Conservation (phyloP, 1,140 invertebrate genomes). For the Aleiodes sp. region DNA sequence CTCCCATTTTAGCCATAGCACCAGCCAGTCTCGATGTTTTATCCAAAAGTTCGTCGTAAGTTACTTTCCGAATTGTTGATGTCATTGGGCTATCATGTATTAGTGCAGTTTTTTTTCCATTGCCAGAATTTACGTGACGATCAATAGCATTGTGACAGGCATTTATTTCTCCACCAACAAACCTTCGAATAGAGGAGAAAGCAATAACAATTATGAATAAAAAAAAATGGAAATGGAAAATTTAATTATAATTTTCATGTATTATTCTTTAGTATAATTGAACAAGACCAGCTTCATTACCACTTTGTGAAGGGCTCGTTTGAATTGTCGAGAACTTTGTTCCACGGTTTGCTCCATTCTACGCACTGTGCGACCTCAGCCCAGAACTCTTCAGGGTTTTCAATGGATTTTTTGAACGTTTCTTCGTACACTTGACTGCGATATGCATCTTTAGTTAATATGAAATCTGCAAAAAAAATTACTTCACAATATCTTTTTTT, state of each 20-base stretch:
- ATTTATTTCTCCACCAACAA: slow-evolving; percentile 89
- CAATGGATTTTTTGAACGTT: slow-evolving; percentile 74
- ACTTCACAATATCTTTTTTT: background rate
- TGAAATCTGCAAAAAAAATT: slow-evolving; percentile 49
- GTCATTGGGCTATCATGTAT: slow-evolving; percentile 92
- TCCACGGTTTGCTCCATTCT: slow-evolving; percentile 86
- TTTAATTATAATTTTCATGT: background rate
- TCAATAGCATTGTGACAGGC: slow-evolving; percentile 94
- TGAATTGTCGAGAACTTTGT: slow-evolving; percentile 83
- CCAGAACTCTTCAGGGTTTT: slow-evolving; percentile 89
- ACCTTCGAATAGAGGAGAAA: slow-evolving; percentile 67
- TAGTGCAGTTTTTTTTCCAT: slow-evolving; percentile 81
- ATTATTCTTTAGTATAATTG: background rate
- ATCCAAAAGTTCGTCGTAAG: slow-evolving; percentile 82
- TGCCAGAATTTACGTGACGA: slow-evolving; percentile 83
- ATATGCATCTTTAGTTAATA: slow-evolving; percentile 49
- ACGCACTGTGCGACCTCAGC: slow-evolving; percentile 76
- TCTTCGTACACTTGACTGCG: slow-evolving; percentile 71
- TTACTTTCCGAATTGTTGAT: slow-evolving; percentile 76
- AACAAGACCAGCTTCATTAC: slow-evolving; percentile 65
- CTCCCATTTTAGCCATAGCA: slow-evolving; percentile 76
- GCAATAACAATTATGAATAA: background rate
- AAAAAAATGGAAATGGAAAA: background rate
- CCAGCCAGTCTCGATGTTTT: slow-evolving; percentile 82
- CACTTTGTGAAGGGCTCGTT: slow-evolving; percentile 90